These are phyloP conservation scores for Drosophila melanosoma DNA, from an alignment of 2,888 invertebrate species.

Conservation along the genomic window DNA sequence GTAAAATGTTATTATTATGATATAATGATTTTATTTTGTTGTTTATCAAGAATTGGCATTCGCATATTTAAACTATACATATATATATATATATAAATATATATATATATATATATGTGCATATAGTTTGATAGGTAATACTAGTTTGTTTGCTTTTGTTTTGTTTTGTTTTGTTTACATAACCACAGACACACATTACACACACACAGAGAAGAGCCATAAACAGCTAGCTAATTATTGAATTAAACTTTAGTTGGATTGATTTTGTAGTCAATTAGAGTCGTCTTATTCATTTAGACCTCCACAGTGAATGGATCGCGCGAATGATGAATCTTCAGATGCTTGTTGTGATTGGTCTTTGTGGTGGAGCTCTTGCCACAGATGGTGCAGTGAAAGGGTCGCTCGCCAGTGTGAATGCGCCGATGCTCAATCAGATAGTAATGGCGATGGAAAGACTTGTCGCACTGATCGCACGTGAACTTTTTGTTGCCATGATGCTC, in stretches of 20 bases:
- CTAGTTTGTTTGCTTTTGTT: conserved; percentile 70
- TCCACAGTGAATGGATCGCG: conserved; percentile 94
- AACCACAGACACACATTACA: conserved; percentile 75
- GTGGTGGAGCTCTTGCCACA: conserved; percentile 96
- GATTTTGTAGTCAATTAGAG: conserved; percentile 25
- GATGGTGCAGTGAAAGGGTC: conserved; percentile 93
- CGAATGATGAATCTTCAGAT: conserved; percentile 95
- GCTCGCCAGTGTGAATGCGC: conserved; percentile 92
- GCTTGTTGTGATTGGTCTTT: conserved; percentile 96
- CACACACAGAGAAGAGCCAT: conserved; percentile 74
- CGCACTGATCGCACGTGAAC: conserved; percentile 91
- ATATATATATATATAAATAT: conserved; percentile 10
- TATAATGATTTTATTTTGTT: conserved; percentile 49
- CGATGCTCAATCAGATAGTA: conserved; percentile 95
- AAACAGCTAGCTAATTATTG: conserved; percentile 70
- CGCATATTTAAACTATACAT: conserved; percentile 61
- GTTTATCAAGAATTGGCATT: conserved; percentile 74
- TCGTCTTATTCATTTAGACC: conserved; percentile 79
- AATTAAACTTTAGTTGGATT: conserved; percentile 64
- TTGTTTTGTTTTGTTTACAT: conserved; percentile 45
- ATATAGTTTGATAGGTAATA: conserved; percentile 72
- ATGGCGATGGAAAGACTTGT: conserved; percentile 93
- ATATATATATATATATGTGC: conserved; percentile 4
- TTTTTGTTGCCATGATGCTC: conserved; percentile 93
- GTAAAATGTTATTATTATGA: conserved; percentile 66